Conservation (phyloP, 2,888 invertebrate species). For the Dusona sp. region DNA sequence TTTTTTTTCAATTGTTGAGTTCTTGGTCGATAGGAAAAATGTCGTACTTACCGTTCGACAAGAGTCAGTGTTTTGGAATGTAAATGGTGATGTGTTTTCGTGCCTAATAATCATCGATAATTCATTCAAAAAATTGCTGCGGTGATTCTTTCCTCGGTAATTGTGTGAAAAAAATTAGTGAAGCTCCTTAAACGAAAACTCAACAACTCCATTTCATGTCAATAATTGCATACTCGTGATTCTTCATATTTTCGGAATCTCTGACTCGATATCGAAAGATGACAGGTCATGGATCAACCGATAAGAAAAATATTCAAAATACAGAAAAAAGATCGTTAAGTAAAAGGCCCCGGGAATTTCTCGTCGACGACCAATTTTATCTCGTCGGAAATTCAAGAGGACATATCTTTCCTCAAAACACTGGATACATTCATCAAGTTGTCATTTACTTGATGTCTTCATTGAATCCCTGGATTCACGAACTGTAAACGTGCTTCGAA, state of each 20-base stretch:
- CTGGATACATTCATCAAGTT: slow-evolving; percentile 16
- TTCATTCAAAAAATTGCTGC: background rate
- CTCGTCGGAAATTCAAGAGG: background rate
- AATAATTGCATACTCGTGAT: background rate
- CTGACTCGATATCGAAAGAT: background rate
- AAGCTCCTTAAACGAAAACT: background rate
- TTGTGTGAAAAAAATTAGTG: background rate
- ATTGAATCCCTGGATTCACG: background rate
- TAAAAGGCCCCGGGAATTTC: background rate
- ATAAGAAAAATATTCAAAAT: slow-evolving; percentile 13
- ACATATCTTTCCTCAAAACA: slow-evolving; percentile 3
- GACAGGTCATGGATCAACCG: slow-evolving; percentile 5
- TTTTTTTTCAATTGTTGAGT: background rate
- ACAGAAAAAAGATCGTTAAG: background rate
- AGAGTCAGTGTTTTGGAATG: slow-evolving; percentile 3
- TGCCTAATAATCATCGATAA: background rate
- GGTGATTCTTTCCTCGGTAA: background rate
- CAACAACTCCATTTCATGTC: background rate
- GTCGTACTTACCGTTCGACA: background rate
- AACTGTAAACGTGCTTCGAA: background rate
- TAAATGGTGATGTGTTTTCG: background rate
- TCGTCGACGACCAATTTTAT: slow-evolving; percentile 3
- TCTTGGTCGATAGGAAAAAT: background rate
- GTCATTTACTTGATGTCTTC: background rate
- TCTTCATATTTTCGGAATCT: background rate